Evolutionary conservation across 2,113 vertebrate genomes (phyloP).

Genomic region (Trematomus loennbergii): DNA sequence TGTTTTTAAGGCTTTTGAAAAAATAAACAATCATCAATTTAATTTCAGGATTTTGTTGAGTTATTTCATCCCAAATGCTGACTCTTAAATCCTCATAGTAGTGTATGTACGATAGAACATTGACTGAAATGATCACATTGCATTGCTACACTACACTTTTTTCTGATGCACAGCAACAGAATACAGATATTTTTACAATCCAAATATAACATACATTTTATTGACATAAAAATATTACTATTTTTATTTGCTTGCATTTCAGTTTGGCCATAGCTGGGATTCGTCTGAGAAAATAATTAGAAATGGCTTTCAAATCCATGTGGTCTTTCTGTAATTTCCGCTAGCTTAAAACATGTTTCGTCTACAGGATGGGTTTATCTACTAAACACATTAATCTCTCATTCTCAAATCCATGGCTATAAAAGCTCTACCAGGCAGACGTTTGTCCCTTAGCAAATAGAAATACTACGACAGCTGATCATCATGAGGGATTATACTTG

Average conservation of each 20-base stretch:
- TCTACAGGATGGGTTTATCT: conserved; percentile 30
- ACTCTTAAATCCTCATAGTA: neutral
- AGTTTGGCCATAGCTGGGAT: neutral
- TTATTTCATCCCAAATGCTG: neutral
- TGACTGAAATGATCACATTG: too few relatives aligned
- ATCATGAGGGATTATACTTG: conserved; percentile 31
- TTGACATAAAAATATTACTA: neutral
- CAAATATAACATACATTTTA: neutral
- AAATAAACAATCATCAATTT: too few relatives aligned
- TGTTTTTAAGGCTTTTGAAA: neutral
- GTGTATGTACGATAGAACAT: neutral
- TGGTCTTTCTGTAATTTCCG: neutral
- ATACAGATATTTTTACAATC: neutral
- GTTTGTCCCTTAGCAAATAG: conserved; percentile 23
- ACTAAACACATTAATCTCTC: conserved; percentile 49
- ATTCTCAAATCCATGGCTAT: conserved; percentile 47
- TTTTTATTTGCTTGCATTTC: neutral
- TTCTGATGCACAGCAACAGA: neutral
- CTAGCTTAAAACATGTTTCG: conserved; percentile 20
- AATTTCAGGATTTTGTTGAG: neutral
- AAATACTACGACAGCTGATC: conserved; percentile 40
- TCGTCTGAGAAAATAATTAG: neutral
- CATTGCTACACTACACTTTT: too few relatives aligned
- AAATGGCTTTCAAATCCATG: neutral
- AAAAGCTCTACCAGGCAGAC: conserved; percentile 49